Evolutionary conservation across 2,888 invertebrate genomes (phyloP).

Genomic region (Yponomeuta sedellus): DNA sequence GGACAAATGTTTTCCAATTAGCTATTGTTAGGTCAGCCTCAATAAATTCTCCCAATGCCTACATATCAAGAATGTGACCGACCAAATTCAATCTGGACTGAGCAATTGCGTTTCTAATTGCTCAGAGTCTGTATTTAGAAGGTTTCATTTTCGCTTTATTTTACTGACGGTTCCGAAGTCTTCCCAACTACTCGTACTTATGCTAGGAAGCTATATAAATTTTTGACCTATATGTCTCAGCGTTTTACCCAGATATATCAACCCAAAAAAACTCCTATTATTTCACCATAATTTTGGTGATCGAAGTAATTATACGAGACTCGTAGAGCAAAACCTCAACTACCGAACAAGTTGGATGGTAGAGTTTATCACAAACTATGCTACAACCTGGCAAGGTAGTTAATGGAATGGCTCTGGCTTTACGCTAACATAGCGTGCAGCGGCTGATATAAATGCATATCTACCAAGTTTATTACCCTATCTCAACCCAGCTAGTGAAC

Average conservation of each 20-base stretch:
- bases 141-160: no score
- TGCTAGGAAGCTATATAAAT: no score
- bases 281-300: no score
- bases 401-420: neutral
- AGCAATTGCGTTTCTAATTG: neutral
- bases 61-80: neutral
- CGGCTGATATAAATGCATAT: neutral
- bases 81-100: neutral
- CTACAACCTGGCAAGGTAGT: neutral
- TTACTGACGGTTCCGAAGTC: no score
- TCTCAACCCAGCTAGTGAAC: neutral
- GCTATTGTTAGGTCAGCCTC: slow-evolving; percentile 11
- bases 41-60: slow-evolving; percentile 10
- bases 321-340: neutral
- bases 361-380: neutral
- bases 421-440: slow-evolving; percentile 1
- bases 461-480: slow-evolving; percentile 1
- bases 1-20: slow-evolving; percentile 16
- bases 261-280: no score
- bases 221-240: no score
- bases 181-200: no score
- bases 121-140: neutral
- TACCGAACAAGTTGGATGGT: neutral
- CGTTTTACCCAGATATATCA: no score
- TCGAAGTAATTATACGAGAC: no score